phyloP scores from a whole-genome alignment of 2,113 vertebrate species.

The Rhea pennata region DNA sequence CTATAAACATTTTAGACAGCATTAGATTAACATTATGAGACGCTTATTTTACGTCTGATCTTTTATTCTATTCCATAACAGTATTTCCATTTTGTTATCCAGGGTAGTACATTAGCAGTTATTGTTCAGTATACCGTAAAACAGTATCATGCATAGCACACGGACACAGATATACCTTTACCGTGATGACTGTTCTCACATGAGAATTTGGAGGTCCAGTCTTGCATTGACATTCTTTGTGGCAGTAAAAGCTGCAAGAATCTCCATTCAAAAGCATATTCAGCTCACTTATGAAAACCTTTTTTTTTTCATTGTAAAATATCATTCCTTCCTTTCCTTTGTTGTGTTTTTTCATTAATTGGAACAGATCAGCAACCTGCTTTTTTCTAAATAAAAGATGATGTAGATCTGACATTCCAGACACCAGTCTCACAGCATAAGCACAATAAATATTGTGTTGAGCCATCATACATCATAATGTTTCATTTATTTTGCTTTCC shows the following conservation, averaged over 20 bases:
- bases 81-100: not conserved
- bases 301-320: not conserved
- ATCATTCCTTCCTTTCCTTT: not conserved
- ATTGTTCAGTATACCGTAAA: not conserved
- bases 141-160: not conserved
- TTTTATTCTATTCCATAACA: not conserved
- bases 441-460: not conserved
- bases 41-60: not conserved
- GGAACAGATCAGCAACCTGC: not conserved
- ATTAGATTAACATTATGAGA: not conserved
- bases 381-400: constrained; percentile 25
- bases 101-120: not conserved
- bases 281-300: not conserved
- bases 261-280: not conserved
- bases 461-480: not conserved
- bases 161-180: not conserved
- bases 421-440: not conserved
- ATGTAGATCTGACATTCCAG: not conserved
- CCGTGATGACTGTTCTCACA: not conserved
- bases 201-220: not conserved
- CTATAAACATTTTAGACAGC: not conserved
- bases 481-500: constrained; percentile 25
- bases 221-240: not conserved
- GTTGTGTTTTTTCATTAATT: not conserved
- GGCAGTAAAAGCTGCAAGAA: not conserved